Conservation (phyloP, 2,888 invertebrate genomes). For the Baronia brevicornis region DNA sequence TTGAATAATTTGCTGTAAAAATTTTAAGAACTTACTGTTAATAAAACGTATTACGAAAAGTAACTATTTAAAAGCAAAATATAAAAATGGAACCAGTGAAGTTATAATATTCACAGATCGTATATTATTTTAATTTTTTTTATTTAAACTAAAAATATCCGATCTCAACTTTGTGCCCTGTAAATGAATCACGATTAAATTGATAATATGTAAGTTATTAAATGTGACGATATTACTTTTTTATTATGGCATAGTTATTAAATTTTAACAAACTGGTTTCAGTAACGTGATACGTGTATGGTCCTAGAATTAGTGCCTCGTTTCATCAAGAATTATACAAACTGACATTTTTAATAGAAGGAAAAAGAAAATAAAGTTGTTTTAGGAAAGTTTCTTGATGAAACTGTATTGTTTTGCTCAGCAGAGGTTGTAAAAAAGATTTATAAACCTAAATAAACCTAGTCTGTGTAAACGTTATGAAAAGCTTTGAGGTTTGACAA, state of each 20-base stretch:
- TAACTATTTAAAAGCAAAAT: background rate
- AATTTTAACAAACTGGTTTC: slow-evolving; percentile 33
- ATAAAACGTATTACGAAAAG: background rate
- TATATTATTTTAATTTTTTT: background rate
- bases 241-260: slow-evolving; percentile 46
- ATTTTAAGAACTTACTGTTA: background rate
- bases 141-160: background rate
- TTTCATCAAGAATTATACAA: slow-evolving; percentile 33
- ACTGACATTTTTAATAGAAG: slow-evolving; percentile 3
- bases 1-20: slow-evolving; percentile 4
- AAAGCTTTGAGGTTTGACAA: too few species aligned
- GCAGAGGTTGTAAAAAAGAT: slow-evolving; percentile 55
- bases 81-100: too few species aligned
- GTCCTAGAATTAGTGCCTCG: slow-evolving; percentile 58
- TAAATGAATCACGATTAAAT: slow-evolving; percentile 21
- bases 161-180: slow-evolving; percentile 3
- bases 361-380: slow-evolving; percentile 2
- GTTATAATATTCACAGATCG: too few species aligned
- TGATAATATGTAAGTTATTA: slow-evolving; percentile 49
- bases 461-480: too few species aligned
- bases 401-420: slow-evolving; percentile 58
- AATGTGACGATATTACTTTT: slow-evolving; percentile 46
- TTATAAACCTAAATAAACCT: slow-evolving; percentile 17
- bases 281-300: slow-evolving; percentile 35
- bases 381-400: slow-evolving; percentile 21